These are phyloP conservation scores for Oryzias melastigma DNA, from an alignment of 2,113 vertebrate species.

Conservation along the genomic window DNA sequence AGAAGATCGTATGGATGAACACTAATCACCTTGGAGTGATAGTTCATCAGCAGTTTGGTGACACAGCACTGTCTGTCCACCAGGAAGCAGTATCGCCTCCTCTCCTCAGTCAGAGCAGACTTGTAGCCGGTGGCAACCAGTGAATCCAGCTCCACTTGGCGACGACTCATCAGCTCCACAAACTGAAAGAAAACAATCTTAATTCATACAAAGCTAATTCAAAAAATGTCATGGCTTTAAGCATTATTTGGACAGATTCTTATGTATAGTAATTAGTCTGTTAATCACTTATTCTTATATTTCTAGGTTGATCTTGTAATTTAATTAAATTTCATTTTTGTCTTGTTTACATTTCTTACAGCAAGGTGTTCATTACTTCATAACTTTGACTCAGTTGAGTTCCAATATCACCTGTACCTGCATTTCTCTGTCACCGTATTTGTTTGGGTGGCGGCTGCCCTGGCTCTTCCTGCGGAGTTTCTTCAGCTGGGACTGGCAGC, in stretches of 20 bases:
- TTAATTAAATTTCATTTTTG: constrained; percentile 9
- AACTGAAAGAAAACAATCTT: constrained; percentile 63
- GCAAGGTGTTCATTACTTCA: constrained; percentile 32
- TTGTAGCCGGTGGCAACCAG: constrained; percentile 83
- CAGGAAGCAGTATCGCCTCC: constrained; percentile 84
- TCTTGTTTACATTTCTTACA: constrained; percentile 11
- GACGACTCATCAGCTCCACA: constrained; percentile 85
- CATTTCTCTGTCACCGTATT: constrained; percentile 86
- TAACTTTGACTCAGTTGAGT: neutral
- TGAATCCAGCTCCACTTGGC: constrained; percentile 81
- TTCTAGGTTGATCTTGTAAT: neutral
- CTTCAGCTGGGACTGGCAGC: constrained; percentile 84
- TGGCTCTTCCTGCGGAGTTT: constrained; percentile 85
- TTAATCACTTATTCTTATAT: constrained; percentile 19
- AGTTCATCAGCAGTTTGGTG: constrained; percentile 83
- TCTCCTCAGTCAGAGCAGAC: constrained; percentile 83
- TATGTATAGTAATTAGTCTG: no score
- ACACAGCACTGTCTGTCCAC: constrained; percentile 85
- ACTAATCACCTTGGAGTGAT: constrained; percentile 81
- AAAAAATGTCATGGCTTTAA: constrained; percentile 36
- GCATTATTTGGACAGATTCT: constrained; percentile 8
- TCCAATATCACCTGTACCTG: constrained; percentile 68
- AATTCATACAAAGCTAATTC: neutral
- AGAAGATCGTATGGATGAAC: neutral
- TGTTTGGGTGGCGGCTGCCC: constrained; percentile 83